Conservation (phyloP, 2,888 invertebrate genomes). For the Phania funesta region DNA sequence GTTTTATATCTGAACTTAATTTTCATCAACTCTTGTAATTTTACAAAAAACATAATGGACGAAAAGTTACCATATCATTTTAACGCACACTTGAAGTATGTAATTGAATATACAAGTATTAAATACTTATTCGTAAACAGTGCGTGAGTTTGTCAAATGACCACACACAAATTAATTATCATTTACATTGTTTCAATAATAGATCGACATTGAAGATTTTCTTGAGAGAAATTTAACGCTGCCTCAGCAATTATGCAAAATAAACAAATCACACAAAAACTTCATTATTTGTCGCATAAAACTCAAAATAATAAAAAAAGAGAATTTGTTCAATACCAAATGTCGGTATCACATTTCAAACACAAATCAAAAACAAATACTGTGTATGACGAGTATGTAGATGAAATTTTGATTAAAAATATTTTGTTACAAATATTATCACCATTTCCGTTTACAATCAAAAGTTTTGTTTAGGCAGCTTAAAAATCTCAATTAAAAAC, state of each 20-base stretch:
- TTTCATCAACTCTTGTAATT: too few relatives aligned
- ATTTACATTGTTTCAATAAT: slow-evolving; percentile 52
- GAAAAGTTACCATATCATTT: too few relatives aligned
- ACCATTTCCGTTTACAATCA: slow-evolving; percentile 42
- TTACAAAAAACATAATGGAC: too few relatives aligned
- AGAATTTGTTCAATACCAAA: slow-evolving; percentile 7
- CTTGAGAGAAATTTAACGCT: slow-evolving; percentile 29
- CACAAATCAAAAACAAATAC: slow-evolving; percentile 6
- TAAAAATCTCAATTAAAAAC: slow-evolving; percentile 16
- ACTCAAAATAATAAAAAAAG: slow-evolving; percentile 2
- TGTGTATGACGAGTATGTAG: too few relatives aligned
- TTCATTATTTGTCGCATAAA: not conserved
- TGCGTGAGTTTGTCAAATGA: not conserved
- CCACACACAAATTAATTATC: slow-evolving; percentile 31
- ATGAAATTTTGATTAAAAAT: not conserved
- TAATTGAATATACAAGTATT: not conserved
- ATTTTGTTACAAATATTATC: slow-evolving; percentile 13
- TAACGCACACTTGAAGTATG: too few relatives aligned
- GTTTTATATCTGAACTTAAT: too few relatives aligned
- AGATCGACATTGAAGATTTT: slow-evolving; percentile 25
- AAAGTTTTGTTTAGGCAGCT: slow-evolving; percentile 38
- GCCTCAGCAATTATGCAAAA: slow-evolving; percentile 26
- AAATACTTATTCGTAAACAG: not conserved
- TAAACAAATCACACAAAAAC: slow-evolving; percentile 28
- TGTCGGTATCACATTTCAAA: slow-evolving; percentile 47